Evolutionary conservation across 2,888 invertebrate species (phyloP).

Genomic region (Linyphia triangularis): DNA sequence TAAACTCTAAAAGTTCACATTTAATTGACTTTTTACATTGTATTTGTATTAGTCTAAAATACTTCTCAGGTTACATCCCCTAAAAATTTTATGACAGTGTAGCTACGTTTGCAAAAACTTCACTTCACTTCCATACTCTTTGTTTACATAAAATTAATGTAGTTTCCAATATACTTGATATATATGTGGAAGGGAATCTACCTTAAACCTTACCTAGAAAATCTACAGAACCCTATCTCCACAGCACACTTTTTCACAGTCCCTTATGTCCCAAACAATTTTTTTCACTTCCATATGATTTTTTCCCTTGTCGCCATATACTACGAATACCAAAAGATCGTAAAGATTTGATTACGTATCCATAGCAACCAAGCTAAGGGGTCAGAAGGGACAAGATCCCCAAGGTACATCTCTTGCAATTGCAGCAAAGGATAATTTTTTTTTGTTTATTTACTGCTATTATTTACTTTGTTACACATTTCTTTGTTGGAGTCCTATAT

Average conservation of each 20-base stretch:
- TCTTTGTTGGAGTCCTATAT: slow-evolving; percentile 16
- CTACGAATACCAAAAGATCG: slow-evolving; percentile 60
- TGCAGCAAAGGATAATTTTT: slow-evolving; percentile 19
- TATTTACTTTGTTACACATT: slow-evolving; percentile 64
- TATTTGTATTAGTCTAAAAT: too few relatives aligned
- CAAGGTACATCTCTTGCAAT: slow-evolving; percentile 33
- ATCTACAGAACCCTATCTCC: neutral
- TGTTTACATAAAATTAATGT: neutral
- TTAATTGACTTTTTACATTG: too few relatives aligned
- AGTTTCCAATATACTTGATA: too few relatives aligned
- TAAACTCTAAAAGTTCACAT: too few relatives aligned
- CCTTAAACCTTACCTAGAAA: neutral
- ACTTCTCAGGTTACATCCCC: too few relatives aligned
- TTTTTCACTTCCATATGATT: slow-evolving; percentile 20
- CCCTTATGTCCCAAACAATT: slow-evolving; percentile 26
- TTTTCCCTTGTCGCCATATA: slow-evolving; percentile 40
- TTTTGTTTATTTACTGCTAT: slow-evolving; percentile 28
- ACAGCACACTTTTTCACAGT: neutral
- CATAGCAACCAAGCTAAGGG: slow-evolving; percentile 36
- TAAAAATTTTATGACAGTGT: too few relatives aligned
- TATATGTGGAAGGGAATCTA: neutral
- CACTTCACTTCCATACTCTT: neutral
- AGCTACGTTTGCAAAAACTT: too few relatives aligned
- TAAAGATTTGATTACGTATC: slow-evolving; percentile 67
- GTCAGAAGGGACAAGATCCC: slow-evolving; percentile 43